Percentiles rank a stretch among this genome's conserved stretches.
phyloP scores from a whole-genome alignment of 1,140 invertebrate species.

The Zaprionus vittiger region DNA sequence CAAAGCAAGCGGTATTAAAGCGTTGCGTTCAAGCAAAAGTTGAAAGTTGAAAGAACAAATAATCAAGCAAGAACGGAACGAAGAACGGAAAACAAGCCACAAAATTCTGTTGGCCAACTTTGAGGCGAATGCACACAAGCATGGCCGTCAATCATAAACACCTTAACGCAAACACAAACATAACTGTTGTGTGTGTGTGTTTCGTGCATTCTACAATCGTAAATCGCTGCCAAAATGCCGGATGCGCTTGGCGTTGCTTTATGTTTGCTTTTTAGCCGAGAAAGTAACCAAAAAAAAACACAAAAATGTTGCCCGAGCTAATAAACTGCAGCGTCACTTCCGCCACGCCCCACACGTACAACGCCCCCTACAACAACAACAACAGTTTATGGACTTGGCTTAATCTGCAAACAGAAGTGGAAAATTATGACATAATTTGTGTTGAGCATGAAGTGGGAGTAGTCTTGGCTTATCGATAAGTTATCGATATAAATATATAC shows the following conservation, averaged over 20 bases:
- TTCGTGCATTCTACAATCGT: slow-evolving; percentile 48
- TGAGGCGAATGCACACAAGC: slow-evolving; percentile 47
- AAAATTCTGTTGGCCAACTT: slow-evolving; percentile 26
- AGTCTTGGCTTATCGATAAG: slow-evolving; percentile 6
- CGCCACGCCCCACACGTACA: slow-evolving; percentile 15
- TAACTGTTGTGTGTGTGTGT: slow-evolving; percentile 2
- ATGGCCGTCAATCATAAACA: slow-evolving; percentile 49
- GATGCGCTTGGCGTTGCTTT: slow-evolving; percentile 59
- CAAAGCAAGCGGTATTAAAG: slow-evolving; percentile 58
- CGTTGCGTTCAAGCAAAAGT: slow-evolving; percentile 53
- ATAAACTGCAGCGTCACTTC: slow-evolving; percentile 48
- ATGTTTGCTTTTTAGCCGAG: slow-evolving; percentile 39
- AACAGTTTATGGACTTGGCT: not conserved
- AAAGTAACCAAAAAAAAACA: slow-evolving; percentile 11
- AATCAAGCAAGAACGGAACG: slow-evolving; percentile 38
- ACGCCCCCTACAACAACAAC: slow-evolving; percentile 12
- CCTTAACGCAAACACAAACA: slow-evolving; percentile 21
- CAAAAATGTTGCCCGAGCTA: slow-evolving; percentile 14
- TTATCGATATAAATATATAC: not conserved
- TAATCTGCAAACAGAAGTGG: slow-evolving; percentile 4
- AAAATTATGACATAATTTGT: slow-evolving; percentile 1
- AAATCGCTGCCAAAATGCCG: slow-evolving; percentile 59
- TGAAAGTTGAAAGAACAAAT: slow-evolving; percentile 67
- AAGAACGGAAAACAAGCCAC: slow-evolving; percentile 22
- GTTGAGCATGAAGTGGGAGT: too few species aligned